Evolutionary conservation across 2,888 invertebrate genomes (phyloP).

Genomic region (Archips crataeganus): DNA sequence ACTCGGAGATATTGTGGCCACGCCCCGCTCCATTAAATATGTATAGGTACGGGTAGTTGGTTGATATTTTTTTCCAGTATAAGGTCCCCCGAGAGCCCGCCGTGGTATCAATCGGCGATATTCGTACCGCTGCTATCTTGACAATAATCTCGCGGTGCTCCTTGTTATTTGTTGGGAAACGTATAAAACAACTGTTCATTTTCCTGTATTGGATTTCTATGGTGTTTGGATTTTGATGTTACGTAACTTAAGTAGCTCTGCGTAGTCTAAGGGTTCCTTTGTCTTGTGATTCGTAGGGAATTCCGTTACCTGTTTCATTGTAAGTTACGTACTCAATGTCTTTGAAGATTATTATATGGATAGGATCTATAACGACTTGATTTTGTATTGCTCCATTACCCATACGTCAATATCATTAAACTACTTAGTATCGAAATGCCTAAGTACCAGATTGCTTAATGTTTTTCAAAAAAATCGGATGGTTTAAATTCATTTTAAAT

Average conservation of each 20-base stretch:
- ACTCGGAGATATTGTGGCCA: slow-evolving; percentile 72
- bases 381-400: no score
- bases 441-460: no score
- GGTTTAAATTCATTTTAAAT: no score
- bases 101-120: slow-evolving; percentile 78
- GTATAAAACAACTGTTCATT: slow-evolving; percentile 49
- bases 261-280: neutral
- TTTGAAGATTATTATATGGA: no score
- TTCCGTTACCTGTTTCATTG: neutral
- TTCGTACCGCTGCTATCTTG: slow-evolving; percentile 61
- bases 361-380: no score
- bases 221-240: slow-evolving; percentile 35
- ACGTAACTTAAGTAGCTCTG: slow-evolving; percentile 10
- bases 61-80: slow-evolving; percentile 63
- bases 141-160: slow-evolving; percentile 68
- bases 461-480: no score
- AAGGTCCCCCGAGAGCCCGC: slow-evolving; percentile 68
- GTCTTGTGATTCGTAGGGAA: neutral
- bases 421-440: no score
- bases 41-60: slow-evolving; percentile 65
- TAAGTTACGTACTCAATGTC: no score
- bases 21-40: slow-evolving; percentile 77
- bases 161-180: slow-evolving; percentile 52
- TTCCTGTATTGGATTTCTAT: slow-evolving; percentile 51
- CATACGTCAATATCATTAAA: no score